A percentile compares a stretch with the other conserved stretches of the same genome.
Evolutionary conservation across 2,888 invertebrate species (phyloP).

Genomic region (Drosophila rellima): DNA sequence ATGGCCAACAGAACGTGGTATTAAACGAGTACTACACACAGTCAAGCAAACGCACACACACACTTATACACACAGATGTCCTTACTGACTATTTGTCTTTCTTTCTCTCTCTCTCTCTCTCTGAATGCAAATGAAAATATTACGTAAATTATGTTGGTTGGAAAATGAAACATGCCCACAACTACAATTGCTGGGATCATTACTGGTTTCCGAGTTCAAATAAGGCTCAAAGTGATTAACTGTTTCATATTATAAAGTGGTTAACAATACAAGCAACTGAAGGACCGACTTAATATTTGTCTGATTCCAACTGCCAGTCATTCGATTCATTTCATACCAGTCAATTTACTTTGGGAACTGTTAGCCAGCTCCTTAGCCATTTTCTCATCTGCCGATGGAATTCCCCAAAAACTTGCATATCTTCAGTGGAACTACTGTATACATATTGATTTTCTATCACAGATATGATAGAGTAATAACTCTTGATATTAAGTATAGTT

Average conservation of each 20-base stretch:
- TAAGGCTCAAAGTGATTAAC: background rate
- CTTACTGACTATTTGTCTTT: no score
- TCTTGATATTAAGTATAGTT: no score
- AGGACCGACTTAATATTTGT: no score
- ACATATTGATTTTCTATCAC: no score
- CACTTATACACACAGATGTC: no score
- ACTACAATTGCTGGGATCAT: background rate
- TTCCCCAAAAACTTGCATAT: no score
- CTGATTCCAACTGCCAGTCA: background rate
- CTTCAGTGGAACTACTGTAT: no score
- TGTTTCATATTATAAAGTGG: background rate
- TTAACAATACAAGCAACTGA: background rate
- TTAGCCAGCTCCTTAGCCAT: background rate
- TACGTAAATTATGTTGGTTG: constrained; percentile 18
- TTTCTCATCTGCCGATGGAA: background rate
- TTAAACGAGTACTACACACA: constrained; percentile 29
- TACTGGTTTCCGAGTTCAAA: background rate
- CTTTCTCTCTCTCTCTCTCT: background rate
- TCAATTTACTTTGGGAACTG: background rate
- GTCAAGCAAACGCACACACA: no score
- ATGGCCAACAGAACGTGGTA: constrained; percentile 63
- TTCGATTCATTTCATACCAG: no score
- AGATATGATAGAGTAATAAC: no score
- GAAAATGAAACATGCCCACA: constrained; percentile 2
- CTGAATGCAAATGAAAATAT: constrained; percentile 39